These are phyloP conservation scores for Atrichornis clamosus DNA, from an alignment of 2,113 vertebrate species.

Conservation along the genomic window DNA sequence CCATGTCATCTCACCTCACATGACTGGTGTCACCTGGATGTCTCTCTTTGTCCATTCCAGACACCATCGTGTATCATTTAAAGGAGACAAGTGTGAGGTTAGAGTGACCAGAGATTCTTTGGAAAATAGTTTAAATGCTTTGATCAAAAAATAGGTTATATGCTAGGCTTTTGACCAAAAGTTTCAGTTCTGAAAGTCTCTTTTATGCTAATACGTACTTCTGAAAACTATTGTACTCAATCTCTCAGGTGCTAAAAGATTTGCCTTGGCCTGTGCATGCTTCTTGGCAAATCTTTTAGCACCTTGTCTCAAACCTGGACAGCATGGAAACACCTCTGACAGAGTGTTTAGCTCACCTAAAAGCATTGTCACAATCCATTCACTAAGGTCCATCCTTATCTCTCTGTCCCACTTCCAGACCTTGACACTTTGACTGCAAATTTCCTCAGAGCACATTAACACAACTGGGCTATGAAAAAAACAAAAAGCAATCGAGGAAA, in stretches of 20 bases:
- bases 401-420: neutral
- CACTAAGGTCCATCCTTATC: neutral
- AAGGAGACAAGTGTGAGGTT: neutral
- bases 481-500: neutral
- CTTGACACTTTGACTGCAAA: neutral
- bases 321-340: neutral
- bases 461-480: neutral
- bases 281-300: no score
- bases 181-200: neutral
- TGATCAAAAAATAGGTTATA: neutral
- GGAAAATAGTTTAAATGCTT: neutral
- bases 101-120: neutral
- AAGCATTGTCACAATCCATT: neutral
- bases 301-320: no score
- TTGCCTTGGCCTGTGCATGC: neutral
- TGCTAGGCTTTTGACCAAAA: neutral
- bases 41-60: neutral
- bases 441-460: neutral
- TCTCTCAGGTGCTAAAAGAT: neutral
- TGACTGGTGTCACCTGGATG: neutral
- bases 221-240: neutral
- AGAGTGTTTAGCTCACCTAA: neutral
- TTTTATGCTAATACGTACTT: neutral
- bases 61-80: fast-evolving
- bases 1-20: neutral